A percentile compares a stretch with the other conserved stretches of the same genome.
Evolutionary conservation across 2,113 vertebrate genomes (phyloP).

Genomic region (Psittacus erithacus): DNA sequence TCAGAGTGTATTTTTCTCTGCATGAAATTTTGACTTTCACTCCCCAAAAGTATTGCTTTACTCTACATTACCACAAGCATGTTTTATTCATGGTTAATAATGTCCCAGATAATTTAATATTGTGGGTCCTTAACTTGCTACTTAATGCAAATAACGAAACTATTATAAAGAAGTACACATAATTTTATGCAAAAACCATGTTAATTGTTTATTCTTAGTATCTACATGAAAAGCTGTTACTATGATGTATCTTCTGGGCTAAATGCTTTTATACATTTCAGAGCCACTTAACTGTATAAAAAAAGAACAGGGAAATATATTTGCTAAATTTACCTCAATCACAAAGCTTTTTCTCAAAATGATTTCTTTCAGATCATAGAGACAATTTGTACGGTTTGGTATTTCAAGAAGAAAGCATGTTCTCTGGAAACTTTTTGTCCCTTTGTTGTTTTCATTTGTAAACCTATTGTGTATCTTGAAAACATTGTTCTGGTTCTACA

Average conservation of each 20-base stretch:
- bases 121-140: not conserved
- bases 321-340: not conserved
- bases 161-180: not conserved
- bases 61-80: not conserved
- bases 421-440: not conserved
- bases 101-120: not conserved
- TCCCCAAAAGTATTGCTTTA: not conserved
- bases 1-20: not conserved
- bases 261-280: not conserved
- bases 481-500: not conserved
- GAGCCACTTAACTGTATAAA: not conserved
- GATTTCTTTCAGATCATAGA: not conserved
- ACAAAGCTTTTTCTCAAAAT: not conserved
- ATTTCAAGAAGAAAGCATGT: not conserved
- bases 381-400: not conserved
- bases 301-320: not conserved
- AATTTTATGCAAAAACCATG: not conserved
- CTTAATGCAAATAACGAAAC: not conserved
- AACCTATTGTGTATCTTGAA: slow-evolving; percentile 10
- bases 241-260: not conserved
- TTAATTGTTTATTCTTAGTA: not conserved
- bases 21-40: not conserved
- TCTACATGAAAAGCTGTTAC: not conserved
- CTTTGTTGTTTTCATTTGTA: not conserved
- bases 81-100: slow-evolving; percentile 50